Percentiles rank a stretch among this genome's conserved stretches.
Conservation (phyloP, 2,888 invertebrate species). For the Salpingus planirostris region DNA sequence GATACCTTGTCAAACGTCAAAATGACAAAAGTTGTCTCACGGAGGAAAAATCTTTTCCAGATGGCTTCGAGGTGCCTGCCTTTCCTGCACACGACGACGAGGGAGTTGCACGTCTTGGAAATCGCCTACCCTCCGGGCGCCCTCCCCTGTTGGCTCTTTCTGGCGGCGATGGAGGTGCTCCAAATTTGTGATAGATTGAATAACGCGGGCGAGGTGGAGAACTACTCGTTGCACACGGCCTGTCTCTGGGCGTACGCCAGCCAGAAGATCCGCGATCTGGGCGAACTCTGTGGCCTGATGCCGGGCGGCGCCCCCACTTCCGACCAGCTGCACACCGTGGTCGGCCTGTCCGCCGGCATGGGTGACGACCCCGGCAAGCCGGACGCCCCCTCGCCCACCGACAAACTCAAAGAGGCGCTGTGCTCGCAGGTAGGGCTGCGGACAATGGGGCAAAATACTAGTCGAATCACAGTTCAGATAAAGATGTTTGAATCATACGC, state of each 20-base stretch:
- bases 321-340: constrained; percentile 82
- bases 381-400: constrained; percentile 55
- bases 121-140: constrained; percentile 74
- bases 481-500: too few relatives aligned
- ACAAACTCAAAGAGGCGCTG: constrained; percentile 80
- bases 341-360: constrained; percentile 86
- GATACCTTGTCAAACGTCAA: too few relatives aligned
- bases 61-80: constrained; percentile 82
- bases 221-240: constrained; percentile 78
- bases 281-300: constrained; percentile 82
- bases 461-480: too few relatives aligned
- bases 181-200: constrained; percentile 67
- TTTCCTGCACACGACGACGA: constrained; percentile 82
- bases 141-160: constrained; percentile 85
- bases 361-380: constrained; percentile 58
- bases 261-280: constrained; percentile 65
- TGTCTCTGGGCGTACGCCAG: constrained; percentile 81
- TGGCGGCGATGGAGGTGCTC: constrained; percentile 79
- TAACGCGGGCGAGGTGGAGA: constrained; percentile 58
- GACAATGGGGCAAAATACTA: too few relatives aligned
- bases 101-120: constrained; percentile 75
- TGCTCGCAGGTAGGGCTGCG: too few relatives aligned
- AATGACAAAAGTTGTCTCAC: too few relatives aligned
- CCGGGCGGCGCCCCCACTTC: constrained; percentile 75
- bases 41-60: too few relatives aligned